Evolutionary conservation across 1,140 invertebrate genomes (phyloP).

Genomic region (Microvelia longipes): DNA sequence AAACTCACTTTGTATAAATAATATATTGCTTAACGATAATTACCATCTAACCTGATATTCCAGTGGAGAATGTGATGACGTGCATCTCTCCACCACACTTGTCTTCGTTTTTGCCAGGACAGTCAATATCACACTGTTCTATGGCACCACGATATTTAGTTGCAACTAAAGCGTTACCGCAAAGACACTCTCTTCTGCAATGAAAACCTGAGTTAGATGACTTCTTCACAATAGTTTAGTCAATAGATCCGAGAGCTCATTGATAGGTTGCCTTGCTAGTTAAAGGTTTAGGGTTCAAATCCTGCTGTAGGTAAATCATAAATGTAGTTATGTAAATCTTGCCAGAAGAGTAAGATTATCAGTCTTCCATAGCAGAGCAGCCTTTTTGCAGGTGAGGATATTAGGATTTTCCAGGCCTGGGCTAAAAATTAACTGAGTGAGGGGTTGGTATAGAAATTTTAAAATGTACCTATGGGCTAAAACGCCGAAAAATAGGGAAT

Average conservation of each 20-base stretch:
- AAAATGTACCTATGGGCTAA: no score
- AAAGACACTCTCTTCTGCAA: not conserved
- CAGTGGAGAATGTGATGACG: not conserved
- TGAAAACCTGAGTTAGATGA: not conserved
- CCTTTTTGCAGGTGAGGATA: no score
- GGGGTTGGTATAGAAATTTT: no score
- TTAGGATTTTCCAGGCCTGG: no score
- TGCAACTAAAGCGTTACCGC: not conserved
- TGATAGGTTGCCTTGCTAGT: not conserved
- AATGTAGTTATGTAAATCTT: not conserved
- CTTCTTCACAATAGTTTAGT: not conserved
- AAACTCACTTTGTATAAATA: no score
- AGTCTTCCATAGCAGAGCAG: no score
- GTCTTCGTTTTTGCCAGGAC: not conserved
- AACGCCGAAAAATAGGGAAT: no score
- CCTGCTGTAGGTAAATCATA: not conserved
- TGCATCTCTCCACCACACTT: constrained; percentile 1
- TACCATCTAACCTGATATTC: constrained; percentile 1
- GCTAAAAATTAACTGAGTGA: no score
- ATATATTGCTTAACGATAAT: no score
- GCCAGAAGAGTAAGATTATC: no score
- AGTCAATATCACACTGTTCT: not conserved
- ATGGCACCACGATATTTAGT: not conserved
- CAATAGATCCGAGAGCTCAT: not conserved
- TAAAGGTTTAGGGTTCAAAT: not conserved